Base-by-base conservation (phyloP, 2,797 vertebrate genomes). In the Periophthalmus magnuspinnatus region DNA sequence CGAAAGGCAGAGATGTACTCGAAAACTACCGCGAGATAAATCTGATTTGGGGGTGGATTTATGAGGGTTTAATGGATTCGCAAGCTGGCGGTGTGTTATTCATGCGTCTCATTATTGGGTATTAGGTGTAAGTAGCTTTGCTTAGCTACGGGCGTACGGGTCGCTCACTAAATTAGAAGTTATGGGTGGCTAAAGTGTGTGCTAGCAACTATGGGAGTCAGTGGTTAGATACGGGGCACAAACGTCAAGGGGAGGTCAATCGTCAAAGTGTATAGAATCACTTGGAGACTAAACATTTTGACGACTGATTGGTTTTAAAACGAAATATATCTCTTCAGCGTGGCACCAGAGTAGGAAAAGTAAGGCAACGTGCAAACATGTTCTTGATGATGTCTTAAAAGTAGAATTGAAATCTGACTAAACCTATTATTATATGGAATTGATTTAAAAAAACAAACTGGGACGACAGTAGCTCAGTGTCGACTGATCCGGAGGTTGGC, bases 1-100 rank as follows among this genome's bases (percentile, higher is more conserved):
- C 48, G 32, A 45, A 68, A 67, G 56, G 19, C 69, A 45, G 22
- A 45, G 68, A 63, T 63, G 55, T 48, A 58, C 72, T 67, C 65
- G 2, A 58, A 60, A 71, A 71, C 75, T 28, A 48, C 63, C 14
- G 38, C 5, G 14, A 74, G 66, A 76, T 54, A 41, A 60, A 64
- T 70, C 54, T 65, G 56, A 34, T 65, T 17, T 54, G 60, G 19
- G 32, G 28, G n/a, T 4, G 34, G 54, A 61, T 74, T 62, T 55
- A 73, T 70, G 41, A 3, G 32, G 64, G 55, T 70, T 62, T 67
- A 32, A 48, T n/a, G 61, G 13, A 28, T 56, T 36, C 19, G 34
- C 34, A 2, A 1, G 36, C 6, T 50, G 36, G 71, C 52, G 62
- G 17, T 55, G 38, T 34, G 54, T 47, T 45, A 16, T 45, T 67